Evolutionary conservation across 2,888 invertebrate genomes (phyloP).

Genomic region (Beris morrisii): DNA sequence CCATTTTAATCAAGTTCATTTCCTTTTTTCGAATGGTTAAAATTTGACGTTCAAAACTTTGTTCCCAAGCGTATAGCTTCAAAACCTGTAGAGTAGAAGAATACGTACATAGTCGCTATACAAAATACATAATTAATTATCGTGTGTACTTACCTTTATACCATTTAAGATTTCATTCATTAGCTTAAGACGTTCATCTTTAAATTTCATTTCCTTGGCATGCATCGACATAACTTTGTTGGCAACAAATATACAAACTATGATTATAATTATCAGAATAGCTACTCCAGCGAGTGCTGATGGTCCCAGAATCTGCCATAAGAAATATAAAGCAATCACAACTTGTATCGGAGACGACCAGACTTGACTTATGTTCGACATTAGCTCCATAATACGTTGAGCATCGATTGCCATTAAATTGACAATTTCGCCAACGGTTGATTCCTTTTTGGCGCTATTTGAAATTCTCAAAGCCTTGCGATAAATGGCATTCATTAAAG

Average conservation of each 20-base stretch:
- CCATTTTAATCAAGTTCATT: constrained; percentile 82
- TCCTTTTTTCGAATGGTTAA: constrained; percentile 85
- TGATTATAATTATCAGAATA: constrained; percentile 91
- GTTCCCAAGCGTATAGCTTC: constrained; percentile 94
- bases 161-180: constrained; percentile 94
- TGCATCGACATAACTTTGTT: constrained; percentile 78
- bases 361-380: constrained; percentile 82
- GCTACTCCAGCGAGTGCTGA: constrained; percentile 85
- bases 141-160: constrained; percentile 68
- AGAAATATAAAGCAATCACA: constrained; percentile 76
- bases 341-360: constrained; percentile 94
- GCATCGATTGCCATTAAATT: constrained; percentile 92
- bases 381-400: constrained; percentile 82
- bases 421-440: constrained; percentile 88
- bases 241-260: constrained; percentile 83
- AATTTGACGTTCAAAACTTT: constrained; percentile 87
- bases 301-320: constrained; percentile 81
- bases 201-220: constrained; percentile 88
- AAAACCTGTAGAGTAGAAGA: constrained; percentile 67
- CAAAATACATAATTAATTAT: background rate
- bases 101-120: constrained; percentile 29
- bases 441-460: constrained; percentile 76
- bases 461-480: constrained; percentile 81
- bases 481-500: constrained; percentile 87
- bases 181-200: constrained; percentile 88